These are phyloP conservation scores for Vicugna pacos DNA, from an alignment of 2,113 vertebrate species.

Conservation along the genomic window DNA sequence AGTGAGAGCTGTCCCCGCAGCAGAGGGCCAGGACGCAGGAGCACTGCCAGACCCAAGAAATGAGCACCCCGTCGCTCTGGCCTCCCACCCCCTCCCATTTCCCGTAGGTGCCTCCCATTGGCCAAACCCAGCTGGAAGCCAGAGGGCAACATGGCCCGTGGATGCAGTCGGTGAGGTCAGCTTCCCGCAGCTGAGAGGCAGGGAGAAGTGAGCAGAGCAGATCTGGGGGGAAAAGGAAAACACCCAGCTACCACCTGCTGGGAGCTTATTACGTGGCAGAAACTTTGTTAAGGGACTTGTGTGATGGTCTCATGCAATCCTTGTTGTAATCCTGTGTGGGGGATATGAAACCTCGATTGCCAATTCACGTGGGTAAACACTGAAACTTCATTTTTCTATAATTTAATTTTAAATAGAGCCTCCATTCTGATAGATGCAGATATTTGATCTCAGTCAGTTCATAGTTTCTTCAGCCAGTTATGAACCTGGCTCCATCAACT, in stretches of 20 bases:
- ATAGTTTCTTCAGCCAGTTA: background rate
- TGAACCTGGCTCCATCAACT: background rate
- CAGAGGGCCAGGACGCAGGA: background rate
- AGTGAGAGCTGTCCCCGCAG: too few relatives aligned
- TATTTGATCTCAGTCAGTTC: background rate
- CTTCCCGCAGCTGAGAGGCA: background rate
- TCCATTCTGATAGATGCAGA: background rate
- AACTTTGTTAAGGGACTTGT: fast-evolving
- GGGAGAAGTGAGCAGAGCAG: background rate
- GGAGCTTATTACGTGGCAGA: fast-evolving
- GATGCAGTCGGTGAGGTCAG: background rate
- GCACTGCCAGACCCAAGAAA: background rate
- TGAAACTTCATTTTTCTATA: background rate
- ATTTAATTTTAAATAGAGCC: background rate
- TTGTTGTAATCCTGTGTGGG: background rate
- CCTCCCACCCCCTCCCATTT: conserved; percentile 7
- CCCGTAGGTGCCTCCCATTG: conserved; percentile 8
- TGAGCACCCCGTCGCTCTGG: background rate
- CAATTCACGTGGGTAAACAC: background rate
- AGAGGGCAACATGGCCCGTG: background rate
- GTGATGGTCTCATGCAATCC: background rate
- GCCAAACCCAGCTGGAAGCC: conserved; percentile 46
- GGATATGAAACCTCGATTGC: background rate
- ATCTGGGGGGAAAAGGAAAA: background rate
- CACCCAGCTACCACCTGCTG: background rate